These are phyloP conservation scores for roundworm (Caenorhabditis elegans) DNA, from an alignment of 1,140 invertebrate species.

Conservation along the genomic window WBcel235 BX284602.5:9830001-9830500, in stretches of 20 bases:
- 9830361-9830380: slow-evolving; percentile 46
- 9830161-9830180: slow-evolving; percentile 48
- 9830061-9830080: slow-evolving; percentile 31
- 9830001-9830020: slow-evolving; percentile 71
- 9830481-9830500: slow-evolving; percentile 48
- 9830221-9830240: slow-evolving; percentile 39
- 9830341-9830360: slow-evolving; percentile 49
- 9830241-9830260: background rate
- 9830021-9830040: slow-evolving; percentile 69
- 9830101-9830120: slow-evolving; percentile 29
- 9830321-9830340: slow-evolving; percentile 61
- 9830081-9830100: background rate
- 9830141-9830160: slow-evolving; percentile 44
- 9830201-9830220: slow-evolving; percentile 28
- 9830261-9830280: slow-evolving; percentile 38
- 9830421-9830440: no score
- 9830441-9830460: slow-evolving; percentile 69
- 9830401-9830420: no score
- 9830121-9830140: slow-evolving; percentile 47
- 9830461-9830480: slow-evolving; percentile 70
- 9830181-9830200: slow-evolving; percentile 31
- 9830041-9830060: slow-evolving; percentile 44
- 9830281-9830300: background rate
- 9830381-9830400: slow-evolving; percentile 49
- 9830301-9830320: slow-evolving; percentile 37